phyloP scores from a whole-genome alignment of 2,888 invertebrate genomes.

The Ditylenchus weischeri region DNA sequence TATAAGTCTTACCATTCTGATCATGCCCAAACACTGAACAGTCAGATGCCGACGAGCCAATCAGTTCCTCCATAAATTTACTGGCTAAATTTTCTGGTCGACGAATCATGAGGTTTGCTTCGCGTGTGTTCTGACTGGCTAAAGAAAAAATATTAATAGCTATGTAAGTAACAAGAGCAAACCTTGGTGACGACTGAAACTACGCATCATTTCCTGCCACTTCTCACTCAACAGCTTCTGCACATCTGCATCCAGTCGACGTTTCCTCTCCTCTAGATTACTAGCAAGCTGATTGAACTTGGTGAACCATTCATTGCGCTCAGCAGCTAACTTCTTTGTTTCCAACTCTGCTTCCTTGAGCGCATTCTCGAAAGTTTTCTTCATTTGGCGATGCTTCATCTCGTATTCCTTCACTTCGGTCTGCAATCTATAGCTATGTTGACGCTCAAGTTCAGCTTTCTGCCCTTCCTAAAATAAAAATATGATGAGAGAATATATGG shows the following conservation, averaged over 20 bases:
- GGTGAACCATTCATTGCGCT: not conserved
- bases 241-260: not conserved
- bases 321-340: not conserved
- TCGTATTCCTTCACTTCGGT: not conserved
- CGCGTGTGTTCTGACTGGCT: too few relatives aligned
- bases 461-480: not conserved
- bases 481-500: not conserved
- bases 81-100: slow-evolving; percentile 4
- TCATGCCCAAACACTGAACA: not conserved
- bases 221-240: slow-evolving; percentile 9
- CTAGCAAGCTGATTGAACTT: not conserved
- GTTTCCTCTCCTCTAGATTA: not conserved
- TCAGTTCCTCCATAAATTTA: slow-evolving; percentile 1
- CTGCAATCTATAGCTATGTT: not conserved
- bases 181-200: slow-evolving; percentile 1
- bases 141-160: too few relatives aligned
- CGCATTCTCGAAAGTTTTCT: not conserved
- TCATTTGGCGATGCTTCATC: slow-evolving; percentile 1
- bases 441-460: not conserved
- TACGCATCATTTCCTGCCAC: not conserved
- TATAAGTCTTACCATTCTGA: not conserved
- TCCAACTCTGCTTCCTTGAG: not conserved
- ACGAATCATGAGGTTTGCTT: not conserved
- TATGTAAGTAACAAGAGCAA: not conserved
- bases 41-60: not conserved